Evolutionary conservation across 2,113 vertebrate species (phyloP), one percentile per base, ranked within the genome.

Genomic region (Mus spicilegus): DNA sequence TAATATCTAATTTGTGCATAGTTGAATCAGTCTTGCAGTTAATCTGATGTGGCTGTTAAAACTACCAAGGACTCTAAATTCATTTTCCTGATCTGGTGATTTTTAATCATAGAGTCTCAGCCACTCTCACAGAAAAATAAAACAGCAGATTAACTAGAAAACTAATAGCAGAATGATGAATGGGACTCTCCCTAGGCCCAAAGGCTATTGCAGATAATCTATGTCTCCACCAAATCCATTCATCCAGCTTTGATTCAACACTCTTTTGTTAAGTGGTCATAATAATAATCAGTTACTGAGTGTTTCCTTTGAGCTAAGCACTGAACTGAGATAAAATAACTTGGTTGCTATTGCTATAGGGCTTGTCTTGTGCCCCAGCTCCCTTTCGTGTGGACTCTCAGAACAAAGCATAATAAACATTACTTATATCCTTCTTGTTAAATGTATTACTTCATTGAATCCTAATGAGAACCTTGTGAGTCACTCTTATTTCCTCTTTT

Each of bases 51-150:
- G 63, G 94, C 77, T 14, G 5, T 97, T 96, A 90, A 82, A 13
- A 92, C 90, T 81, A 96, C 67, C 84, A 61, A 96, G 93, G 93
- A 93, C 61, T 95, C 81, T 89, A 90, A 94, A 97, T 97, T 97
- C 69, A 93, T 98, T 97, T 97, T 95, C 93, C 87, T 88, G 89
- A 97, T 94, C 86, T 91, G 92, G 81, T 78, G 81, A 95, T 84
- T 97, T 98, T 97, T 97, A 98, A 97, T 97, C 90, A 94, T 70
- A 93, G 63, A 96, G 73, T 96, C 86, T 94, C 22, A 96, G 81
- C 61, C 61, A 95, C n/a, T 97, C 90, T 94, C 76, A 95, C 39
- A 90, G 95, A 95, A 98, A 96, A 97, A 95, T 92, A 97, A 97
- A 97, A 90, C 54, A 94, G 77, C 17, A 96, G 77, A 96, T 97